Conservation (phyloP, 2,888 invertebrate genomes). For the Cylloceria caligata region DNA sequence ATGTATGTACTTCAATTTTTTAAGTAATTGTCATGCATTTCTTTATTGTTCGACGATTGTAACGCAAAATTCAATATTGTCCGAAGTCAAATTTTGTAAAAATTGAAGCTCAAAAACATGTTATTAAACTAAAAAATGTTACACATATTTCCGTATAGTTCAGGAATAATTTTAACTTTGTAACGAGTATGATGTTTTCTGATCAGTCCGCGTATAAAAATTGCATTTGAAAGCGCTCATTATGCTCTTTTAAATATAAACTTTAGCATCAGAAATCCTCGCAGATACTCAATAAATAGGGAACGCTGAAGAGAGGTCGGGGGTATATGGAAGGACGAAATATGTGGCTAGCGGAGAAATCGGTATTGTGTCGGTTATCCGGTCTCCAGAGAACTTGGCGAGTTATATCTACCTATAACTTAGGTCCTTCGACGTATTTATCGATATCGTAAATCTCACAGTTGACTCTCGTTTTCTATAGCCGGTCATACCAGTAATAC, state of each 20-base stretch:
- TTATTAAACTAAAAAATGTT: too few relatives aligned
- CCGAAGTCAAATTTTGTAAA: too few relatives aligned
- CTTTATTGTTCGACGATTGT: too few relatives aligned
- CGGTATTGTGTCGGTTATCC: slow-evolving; percentile 62
- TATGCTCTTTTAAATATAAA: slow-evolving; percentile 36
- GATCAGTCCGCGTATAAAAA: not conserved
- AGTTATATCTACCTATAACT: slow-evolving; percentile 62
- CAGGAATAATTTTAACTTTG: not conserved
- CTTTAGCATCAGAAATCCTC: slow-evolving; percentile 57
- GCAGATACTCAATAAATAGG: slow-evolving; percentile 51
- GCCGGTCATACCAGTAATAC: slow-evolving; percentile 65
- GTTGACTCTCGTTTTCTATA: slow-evolving; percentile 69
- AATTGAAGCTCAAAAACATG: not conserved
- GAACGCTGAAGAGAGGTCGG: slow-evolving; percentile 9
- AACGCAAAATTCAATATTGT: too few relatives aligned
- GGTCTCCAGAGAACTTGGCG: slow-evolving; percentile 49
- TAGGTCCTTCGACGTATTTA: slow-evolving; percentile 68
- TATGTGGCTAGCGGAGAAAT: slow-evolving; percentile 60
- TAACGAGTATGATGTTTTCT: slow-evolving; percentile 1
- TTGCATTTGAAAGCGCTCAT: slow-evolving; percentile 11
- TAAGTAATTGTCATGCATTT: too few relatives aligned
- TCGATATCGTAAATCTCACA: slow-evolving; percentile 70
- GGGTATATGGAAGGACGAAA: slow-evolving; percentile 23
- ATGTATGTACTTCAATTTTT: too few relatives aligned
- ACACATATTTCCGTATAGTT: not conserved